These are phyloP conservation scores for Sialia sialis DNA, from an alignment of 2,113 vertebrate species.

Conservation along the genomic window DNA sequence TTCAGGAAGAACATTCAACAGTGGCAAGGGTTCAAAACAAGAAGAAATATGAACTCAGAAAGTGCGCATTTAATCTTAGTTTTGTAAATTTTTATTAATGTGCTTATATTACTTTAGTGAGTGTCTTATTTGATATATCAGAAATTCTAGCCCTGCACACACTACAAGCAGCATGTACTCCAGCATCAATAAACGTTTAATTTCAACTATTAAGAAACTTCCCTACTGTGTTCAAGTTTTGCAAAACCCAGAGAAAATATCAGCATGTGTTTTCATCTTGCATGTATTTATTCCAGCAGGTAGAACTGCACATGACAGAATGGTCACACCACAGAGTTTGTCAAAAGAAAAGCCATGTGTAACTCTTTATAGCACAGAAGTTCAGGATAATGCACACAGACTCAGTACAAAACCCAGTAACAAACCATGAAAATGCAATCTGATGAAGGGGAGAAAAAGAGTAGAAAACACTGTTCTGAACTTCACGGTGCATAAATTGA, in stretches of 20 bases:
- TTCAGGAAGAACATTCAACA: background rate
- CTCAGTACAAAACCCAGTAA: background rate
- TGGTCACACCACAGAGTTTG: background rate
- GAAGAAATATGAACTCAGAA: background rate
- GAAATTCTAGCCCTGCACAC: background rate
- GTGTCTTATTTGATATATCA: background rate
- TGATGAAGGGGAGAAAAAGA: background rate
- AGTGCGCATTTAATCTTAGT: background rate
- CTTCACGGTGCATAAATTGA: background rate
- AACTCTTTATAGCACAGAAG: background rate
- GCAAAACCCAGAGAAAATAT: background rate
- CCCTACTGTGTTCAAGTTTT: background rate
- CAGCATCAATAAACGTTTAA: background rate
- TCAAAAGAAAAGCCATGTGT: background rate
- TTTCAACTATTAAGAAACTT: background rate
- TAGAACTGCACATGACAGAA: background rate
- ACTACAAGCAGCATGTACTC: background rate
- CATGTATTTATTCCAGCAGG: background rate
- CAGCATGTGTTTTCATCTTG: background rate
- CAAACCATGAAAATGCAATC: background rate
- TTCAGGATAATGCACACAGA: background rate
- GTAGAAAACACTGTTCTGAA: background rate
- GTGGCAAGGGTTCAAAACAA: background rate
- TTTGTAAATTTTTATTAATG: background rate
- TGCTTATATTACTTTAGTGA: background rate